Percentiles rank a stretch among this genome's conserved stretches.
Evolutionary conservation across 2,113 vertebrate genomes (phyloP).

Genomic region (Bolborhynchus lineola): DNA sequence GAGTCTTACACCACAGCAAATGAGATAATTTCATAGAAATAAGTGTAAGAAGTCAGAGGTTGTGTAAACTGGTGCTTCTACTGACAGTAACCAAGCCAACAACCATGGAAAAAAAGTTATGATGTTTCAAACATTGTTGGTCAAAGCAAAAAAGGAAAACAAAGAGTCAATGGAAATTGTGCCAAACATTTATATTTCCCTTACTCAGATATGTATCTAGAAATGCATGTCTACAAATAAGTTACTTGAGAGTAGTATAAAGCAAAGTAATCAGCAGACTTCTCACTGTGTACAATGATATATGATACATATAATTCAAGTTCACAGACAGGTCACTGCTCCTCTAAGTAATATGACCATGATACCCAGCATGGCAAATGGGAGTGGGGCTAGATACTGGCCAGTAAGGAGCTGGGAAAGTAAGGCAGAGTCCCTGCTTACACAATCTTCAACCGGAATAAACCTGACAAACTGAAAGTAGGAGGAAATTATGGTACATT

Average conservation of each 20-base stretch:
- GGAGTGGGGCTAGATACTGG: background rate
- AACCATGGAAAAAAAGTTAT: background rate
- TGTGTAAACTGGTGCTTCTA: background rate
- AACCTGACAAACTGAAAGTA: background rate
- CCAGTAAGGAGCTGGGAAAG: background rate
- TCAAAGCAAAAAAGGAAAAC: background rate
- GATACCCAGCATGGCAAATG: background rate
- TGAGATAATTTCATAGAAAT: background rate
- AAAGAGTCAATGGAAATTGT: background rate
- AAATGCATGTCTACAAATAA: background rate
- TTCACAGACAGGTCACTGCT: background rate
- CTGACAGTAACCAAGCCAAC: background rate
- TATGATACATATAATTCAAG: background rate
- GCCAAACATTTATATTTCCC: background rate
- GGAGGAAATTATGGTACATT: background rate
- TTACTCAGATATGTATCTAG: background rate
- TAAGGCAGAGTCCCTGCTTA: background rate
- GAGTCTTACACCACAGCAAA: background rate
- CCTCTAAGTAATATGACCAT: background rate
- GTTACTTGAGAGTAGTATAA: background rate
- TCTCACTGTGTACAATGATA: background rate
- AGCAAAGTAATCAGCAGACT: background rate
- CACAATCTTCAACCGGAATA: background rate
- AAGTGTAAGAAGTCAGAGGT: background rate
- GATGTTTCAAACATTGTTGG: background rate